Conservation (phyloP, 2,797 vertebrate genomes). For the Onychomys torridus region DNA sequence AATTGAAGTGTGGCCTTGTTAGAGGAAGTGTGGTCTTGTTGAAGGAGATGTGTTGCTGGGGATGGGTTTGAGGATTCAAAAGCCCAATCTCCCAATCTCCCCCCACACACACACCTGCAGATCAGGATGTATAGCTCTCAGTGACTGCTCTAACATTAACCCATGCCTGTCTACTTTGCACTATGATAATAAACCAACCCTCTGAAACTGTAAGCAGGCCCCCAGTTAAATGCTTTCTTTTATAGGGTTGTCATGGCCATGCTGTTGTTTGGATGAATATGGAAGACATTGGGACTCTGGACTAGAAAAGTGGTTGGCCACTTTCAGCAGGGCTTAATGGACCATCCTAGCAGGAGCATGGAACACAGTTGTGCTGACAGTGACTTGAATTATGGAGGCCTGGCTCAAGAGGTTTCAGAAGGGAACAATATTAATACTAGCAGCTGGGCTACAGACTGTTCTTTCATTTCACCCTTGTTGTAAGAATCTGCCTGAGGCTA, state of each 20-base stretch:
- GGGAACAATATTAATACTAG: not conserved
- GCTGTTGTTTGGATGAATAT: not conserved
- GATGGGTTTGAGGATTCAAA: not conserved
- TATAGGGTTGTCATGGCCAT: not conserved
- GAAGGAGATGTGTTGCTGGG: not conserved
- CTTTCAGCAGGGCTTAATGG: not conserved
- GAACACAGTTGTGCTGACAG: not conserved
- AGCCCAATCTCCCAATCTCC: not conserved
- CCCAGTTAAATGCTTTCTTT: not conserved
- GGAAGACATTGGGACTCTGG: not conserved
- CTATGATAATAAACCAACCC: not conserved
- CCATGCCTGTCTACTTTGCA: not conserved
- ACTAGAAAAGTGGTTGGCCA: not conserved
- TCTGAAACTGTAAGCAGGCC: not conserved
- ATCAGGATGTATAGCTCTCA: not conserved
- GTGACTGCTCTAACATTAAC: not conserved
- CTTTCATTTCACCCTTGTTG: not conserved
- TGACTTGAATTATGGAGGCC: not conserved
- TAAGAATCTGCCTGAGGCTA: not conserved
- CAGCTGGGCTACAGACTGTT: not conserved
- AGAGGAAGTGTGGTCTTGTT: not conserved
- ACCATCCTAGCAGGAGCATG: not conserved
- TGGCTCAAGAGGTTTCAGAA: not conserved
- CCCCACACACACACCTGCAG: too few relatives aligned
- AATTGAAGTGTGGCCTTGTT: not conserved